Conservation (phyloP, 2,113 vertebrate species). For the Indicator indicator region DNA sequence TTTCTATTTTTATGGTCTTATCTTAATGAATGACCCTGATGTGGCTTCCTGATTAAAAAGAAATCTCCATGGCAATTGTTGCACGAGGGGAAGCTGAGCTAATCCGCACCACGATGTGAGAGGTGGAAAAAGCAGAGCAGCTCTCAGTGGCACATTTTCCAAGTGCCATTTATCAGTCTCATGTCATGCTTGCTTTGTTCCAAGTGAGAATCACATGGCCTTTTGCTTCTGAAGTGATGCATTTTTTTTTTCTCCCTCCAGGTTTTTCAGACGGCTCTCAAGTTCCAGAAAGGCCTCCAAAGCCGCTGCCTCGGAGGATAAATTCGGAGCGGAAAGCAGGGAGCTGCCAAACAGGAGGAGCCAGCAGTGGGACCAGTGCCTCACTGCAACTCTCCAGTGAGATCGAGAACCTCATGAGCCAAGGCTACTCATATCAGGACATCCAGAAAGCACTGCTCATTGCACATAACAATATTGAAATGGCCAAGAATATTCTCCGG, state of each 20-base stretch:
- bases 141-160: neutral
- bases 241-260: conserved; percentile 49
- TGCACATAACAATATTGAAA: conserved; percentile 98
- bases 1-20: neutral
- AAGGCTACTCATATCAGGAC: conserved; percentile 98
- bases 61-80: neutral
- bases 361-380: neutral
- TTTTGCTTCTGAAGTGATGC: neutral
- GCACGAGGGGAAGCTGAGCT: neutral
- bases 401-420: conserved; percentile 94
- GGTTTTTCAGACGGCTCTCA: conserved; percentile 82
- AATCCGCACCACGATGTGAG: rapidly evolving
- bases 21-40: neutral
- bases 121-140: rapidly evolving
- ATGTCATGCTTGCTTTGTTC: neutral
- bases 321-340: conserved; percentile 89
- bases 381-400: conserved; percentile 90
- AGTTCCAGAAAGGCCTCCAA: conserved; percentile 93
- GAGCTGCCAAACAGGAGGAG: conserved; percentile 75
- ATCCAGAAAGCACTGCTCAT: conserved; percentile 98
- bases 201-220: too few relatives aligned
- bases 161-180: neutral
- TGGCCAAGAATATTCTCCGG: conserved; percentile 98
- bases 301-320: conserved; percentile 91
- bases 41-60: neutral